Percentiles rank a stretch among this genome's conserved stretches.
Conservation (phyloP, 2,797 vertebrate genomes). For the Gadopsis marmoratus region DNA sequence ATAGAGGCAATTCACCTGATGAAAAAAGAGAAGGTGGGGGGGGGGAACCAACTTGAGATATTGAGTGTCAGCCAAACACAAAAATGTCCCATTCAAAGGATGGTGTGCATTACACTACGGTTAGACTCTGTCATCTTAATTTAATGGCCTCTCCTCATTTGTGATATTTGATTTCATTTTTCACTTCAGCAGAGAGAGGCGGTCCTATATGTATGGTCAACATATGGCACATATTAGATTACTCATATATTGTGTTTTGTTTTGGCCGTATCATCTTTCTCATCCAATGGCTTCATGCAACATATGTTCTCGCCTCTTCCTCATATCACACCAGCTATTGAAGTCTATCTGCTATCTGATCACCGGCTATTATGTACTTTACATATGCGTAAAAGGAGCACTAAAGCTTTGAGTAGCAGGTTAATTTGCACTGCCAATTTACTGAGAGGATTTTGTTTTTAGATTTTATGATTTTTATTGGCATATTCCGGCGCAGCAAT, state of each 20-base stretch:
- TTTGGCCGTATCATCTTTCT: conserved; percentile 76
- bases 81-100: conserved; percentile 68
- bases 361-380: conserved; percentile 47
- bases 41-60: conserved; percentile 58
- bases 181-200: conserved; percentile 67
- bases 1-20: conserved; percentile 75
- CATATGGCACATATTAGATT: conserved; percentile 87
- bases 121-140: conserved; percentile 73
- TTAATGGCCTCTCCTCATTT: conserved; percentile 78
- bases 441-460: too few species aligned
- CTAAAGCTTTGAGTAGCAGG: conserved; percentile 10
- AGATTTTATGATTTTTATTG: too few species aligned
- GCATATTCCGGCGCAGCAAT: too few species aligned
- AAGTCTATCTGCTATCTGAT: conserved; percentile 68
- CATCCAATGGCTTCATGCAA: conserved; percentile 72
- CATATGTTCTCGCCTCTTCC: conserved; percentile 80
- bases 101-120: conserved; percentile 67
- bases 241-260: conserved; percentile 86
- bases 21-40: conserved; percentile 50
- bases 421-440: too few species aligned
- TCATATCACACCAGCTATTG: conserved; percentile 74
- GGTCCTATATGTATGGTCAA: conserved; percentile 78
- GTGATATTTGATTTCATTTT: conserved; percentile 85
- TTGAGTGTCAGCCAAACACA: conserved; percentile 75
- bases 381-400: conserved; percentile 49